phyloP scores from a whole-genome alignment of 2,113 vertebrate species.

The Pseudopodoces humilis region DNA sequence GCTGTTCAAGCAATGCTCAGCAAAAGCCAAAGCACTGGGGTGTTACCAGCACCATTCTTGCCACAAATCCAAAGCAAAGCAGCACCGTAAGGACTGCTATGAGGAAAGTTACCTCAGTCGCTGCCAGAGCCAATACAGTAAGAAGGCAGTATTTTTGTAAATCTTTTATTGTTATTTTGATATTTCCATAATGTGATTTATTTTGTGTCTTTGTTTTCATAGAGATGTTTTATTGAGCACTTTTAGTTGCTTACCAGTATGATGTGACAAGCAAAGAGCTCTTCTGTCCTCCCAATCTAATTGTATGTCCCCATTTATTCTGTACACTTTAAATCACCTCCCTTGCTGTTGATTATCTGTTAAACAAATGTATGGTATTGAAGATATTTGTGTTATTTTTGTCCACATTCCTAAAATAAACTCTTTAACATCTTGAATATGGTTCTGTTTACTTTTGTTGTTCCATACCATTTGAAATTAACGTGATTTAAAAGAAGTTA shows the following conservation, averaged over 20 bases:
- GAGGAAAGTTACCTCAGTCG: neutral
- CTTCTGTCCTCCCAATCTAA: neutral
- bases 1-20: neutral
- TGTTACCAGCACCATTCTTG: neutral
- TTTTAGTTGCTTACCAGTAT: neutral
- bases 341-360: neutral
- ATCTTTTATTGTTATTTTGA: neutral
- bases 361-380: slow-evolving; percentile 17
- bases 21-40: neutral
- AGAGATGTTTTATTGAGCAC: neutral
- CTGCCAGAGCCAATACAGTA: neutral
- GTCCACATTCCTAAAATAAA: neutral
- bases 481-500: neutral
- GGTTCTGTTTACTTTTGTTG: neutral
- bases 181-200: neutral
- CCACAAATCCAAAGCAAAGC: neutral
- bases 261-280: neutral
- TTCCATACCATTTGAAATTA: neutral
- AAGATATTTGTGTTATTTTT: neutral
- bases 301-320: neutral
- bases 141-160: neutral
- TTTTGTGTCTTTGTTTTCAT: neutral
- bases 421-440: neutral
- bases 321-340: neutral
- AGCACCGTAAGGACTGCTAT: fast-evolving